Evolutionary conservation across 2,888 invertebrate genomes (phyloP), one percentile per base, ranked within the genome.

Genomic region (Amaurobius ferox): DNA sequence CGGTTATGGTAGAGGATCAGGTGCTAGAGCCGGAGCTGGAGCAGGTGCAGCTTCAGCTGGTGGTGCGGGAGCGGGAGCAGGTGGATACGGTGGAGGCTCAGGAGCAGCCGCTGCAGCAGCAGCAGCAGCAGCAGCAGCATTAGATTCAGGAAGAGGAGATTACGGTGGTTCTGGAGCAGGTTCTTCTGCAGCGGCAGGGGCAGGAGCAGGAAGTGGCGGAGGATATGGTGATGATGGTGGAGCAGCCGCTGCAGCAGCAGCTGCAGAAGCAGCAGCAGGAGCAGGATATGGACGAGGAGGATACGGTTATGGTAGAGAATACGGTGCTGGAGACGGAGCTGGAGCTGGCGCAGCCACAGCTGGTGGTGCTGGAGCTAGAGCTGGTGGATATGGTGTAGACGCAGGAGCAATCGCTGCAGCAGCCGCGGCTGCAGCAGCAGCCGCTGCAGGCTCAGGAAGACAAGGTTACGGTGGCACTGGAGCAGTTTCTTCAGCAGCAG

Each of bases 351-450:
- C 62, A 5, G 72, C 32, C 11, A 1, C 55, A n/a, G 72, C 19
- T 19, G 29, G 16, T n/a, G 30, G 16, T 13, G 72, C 55, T 30
- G 32, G 19, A 30, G 26, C 61, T 5, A 26, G 39, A 32, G 73
- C 62, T 7, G 26, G 11, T n/a, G n/a, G n/a, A n/a, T n/a, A n/a
- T n/a, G n/a, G n/a, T n/a, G n/a, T n/a, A n/a, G n/a, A n/a, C n/a
- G 39, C 62, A 16, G 73, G 28, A 61, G 35, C 61, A 73, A 39
- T 23, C 16, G 28, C 29, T 48, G 72, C 48, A 19, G 29, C 55
- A 1, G 30, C 30, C 0, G 73, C 32, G 61, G 32, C 55, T n/a
- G n/a, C n/a, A n/a, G n/a, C n/a, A n/a, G n/a, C n/a, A n/a, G n/a
- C n/a, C n/a, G n/a, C n/a, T n/a, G n/a, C n/a, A n/a, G n/a, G n/a